Evolutionary conservation across 2,797 vertebrate genomes (phyloP).

Genomic region (Anas bahamensis): DNA sequence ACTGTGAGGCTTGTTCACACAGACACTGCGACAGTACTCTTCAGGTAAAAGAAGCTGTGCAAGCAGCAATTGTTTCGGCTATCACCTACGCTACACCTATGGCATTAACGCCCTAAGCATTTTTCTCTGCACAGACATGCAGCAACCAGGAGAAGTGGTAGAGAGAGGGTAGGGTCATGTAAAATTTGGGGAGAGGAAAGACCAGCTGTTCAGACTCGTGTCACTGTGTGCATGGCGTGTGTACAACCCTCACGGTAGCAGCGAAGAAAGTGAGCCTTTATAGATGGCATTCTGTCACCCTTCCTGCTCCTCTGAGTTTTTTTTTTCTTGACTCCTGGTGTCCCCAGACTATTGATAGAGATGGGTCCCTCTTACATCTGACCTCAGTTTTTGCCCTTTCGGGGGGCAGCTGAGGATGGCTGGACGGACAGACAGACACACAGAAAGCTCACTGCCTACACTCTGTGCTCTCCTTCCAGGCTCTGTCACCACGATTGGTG

Average conservation of each 20-base stretch:
- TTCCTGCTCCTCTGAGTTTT: not conserved
- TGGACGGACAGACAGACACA: not conserved
- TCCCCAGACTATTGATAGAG: not conserved
- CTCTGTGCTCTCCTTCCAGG: slow-evolving; percentile 20
- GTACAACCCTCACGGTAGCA: not conserved
- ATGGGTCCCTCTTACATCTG: not conserved
- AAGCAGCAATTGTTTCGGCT: not conserved
- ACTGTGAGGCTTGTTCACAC: not conserved
- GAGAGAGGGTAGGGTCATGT: not conserved
- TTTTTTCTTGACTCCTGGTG: not conserved
- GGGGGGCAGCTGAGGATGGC: not conserved
- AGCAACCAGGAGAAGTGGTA: not conserved
- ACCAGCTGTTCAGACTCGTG: not conserved
- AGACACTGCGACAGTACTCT: not conserved
- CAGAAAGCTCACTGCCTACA: not conserved
- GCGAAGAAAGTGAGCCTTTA: not conserved
- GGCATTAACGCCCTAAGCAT: not conserved
- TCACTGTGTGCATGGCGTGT: not conserved
- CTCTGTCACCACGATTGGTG: not conserved
- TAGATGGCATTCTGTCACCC: not conserved
- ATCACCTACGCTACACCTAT: not conserved
- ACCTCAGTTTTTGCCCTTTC: not conserved
- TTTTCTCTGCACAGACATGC: not conserved
- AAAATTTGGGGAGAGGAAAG: not conserved
- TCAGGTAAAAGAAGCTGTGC: not conserved